Evolutionary conservation across 2,113 vertebrate species (phyloP).

Genomic region (Progne subis): DNA sequence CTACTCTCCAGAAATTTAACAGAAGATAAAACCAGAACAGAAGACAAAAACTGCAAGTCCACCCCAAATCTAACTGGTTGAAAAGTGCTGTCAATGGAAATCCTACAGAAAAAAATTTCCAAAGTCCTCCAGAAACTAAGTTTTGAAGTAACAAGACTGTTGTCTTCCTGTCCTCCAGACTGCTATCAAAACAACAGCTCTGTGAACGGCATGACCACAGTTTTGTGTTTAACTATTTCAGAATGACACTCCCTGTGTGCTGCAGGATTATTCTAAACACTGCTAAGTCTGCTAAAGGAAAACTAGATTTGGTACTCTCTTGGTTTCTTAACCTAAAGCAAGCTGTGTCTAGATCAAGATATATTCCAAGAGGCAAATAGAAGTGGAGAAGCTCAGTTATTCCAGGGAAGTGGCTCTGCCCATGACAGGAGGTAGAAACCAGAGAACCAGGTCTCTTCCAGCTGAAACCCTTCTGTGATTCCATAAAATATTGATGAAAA

Average conservation of each 20-base stretch:
- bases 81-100: not conserved
- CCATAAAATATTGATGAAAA: not conserved
- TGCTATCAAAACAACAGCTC: not conserved
- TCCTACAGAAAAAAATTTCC: not conserved
- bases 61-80: not conserved
- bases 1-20: not conserved
- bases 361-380: not conserved
- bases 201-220: not conserved
- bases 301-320: not conserved
- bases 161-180: not conserved
- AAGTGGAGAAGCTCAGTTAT: not conserved
- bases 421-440: not conserved
- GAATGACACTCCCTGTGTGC: not conserved
- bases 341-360: not conserved
- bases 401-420: not conserved
- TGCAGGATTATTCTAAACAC: not conserved
- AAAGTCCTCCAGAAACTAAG: not conserved
- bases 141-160: not conserved
- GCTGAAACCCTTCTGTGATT: not conserved
- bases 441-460: not conserved
- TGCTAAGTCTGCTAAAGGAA: not conserved
- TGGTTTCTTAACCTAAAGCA: not conserved
- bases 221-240: not conserved
- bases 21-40: not conserved
- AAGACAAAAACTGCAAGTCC: not conserved